Conservation (phyloP, 2,888 invertebrate genomes). For the Agonopterix subpropinquella region DNA sequence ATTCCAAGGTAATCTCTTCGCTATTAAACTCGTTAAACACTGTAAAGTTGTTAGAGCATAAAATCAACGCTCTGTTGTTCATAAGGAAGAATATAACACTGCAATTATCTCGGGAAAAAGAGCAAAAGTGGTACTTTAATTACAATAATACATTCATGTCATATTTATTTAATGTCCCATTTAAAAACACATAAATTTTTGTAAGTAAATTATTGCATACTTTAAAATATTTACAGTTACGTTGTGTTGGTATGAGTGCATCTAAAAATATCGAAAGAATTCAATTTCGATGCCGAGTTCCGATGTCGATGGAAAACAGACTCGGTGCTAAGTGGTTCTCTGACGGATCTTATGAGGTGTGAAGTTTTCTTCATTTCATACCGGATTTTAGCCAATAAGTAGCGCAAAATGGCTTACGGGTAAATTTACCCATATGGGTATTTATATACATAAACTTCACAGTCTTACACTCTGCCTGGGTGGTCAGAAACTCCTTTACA, state of each 20-base stretch:
- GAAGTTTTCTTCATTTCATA: slow-evolving; percentile 24
- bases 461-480: too few relatives aligned
- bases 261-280: slow-evolving; percentile 41
- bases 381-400: slow-evolving; percentile 4
- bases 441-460: too few relatives aligned
- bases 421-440: too few relatives aligned
- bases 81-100: not conserved
- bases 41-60: slow-evolving; percentile 17
- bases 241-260: slow-evolving; percentile 5
- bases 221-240: slow-evolving; percentile 16
- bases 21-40: slow-evolving; percentile 10
- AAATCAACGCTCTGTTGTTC: slow-evolving; percentile 11
- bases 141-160: too few relatives aligned
- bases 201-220: not conserved
- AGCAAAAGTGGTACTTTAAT: slow-evolving; percentile 7
- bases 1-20: slow-evolving; percentile 18
- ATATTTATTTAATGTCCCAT: too few relatives aligned
- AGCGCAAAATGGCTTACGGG: not conserved
- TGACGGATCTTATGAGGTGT: slow-evolving; percentile 41
- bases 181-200: too few relatives aligned
- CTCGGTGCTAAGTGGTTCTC: slow-evolving; percentile 43
- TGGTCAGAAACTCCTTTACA: too few relatives aligned
- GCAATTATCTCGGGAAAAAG: slow-evolving; percentile 1
- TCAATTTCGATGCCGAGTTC: slow-evolving; percentile 21
- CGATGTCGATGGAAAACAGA: slow-evolving; percentile 48